Base-by-base conservation (phyloP, 2,113 vertebrate genomes). In the Benitochromis conjunctus region DNA sequence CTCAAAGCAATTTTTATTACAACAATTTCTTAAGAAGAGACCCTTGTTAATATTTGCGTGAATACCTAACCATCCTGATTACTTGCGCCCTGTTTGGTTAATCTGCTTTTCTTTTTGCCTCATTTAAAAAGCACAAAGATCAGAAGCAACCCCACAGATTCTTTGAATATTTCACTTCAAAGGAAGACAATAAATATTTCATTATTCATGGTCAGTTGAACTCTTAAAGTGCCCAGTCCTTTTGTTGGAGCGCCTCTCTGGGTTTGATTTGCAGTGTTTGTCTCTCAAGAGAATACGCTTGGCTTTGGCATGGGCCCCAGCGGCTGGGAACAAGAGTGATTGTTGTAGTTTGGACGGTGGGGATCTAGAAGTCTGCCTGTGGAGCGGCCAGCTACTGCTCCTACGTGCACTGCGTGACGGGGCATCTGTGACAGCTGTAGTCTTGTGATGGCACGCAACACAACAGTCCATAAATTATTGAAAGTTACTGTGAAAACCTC, bases 161-260 rank as follows among this genome's bases (percentile, higher is more conserved):
- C 62, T 55, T 79, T 80, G 74, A 91, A 93, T 89, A 82, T 92
- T 89, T 92, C 3, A 58, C 88, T 83, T 91, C 62, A 94, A 94
- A 92, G 87, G 31, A 85, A 80, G 69, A 89, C 84, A 56, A 89
- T 90, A 92, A 95, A 92, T 95, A 89, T 94, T 94, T 87, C 54
- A 93, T 94, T 83, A 86, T 91, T 80, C 89, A 86, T 51, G 90
- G 64, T 92, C 90, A 92, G 89, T 90, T 92, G 84, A 79, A 80
- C 85, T 83, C 62, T 86, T 90, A 64, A 81, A 92, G 86, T 90
- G 82, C 74, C 53, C 62, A 58, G 84, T 82, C 89, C 83, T 48
- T 90, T 93, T 91, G 80, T 88, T 31, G 16, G 53, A 84, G 90
- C 13, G 18, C 58, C 71, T 80, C 74, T 80, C 55, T 84, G 81